These are phyloP conservation scores for Cataglyphis cursor DNA, from an alignment of 2,888 invertebrate species.

Conservation along the genomic window DNA sequence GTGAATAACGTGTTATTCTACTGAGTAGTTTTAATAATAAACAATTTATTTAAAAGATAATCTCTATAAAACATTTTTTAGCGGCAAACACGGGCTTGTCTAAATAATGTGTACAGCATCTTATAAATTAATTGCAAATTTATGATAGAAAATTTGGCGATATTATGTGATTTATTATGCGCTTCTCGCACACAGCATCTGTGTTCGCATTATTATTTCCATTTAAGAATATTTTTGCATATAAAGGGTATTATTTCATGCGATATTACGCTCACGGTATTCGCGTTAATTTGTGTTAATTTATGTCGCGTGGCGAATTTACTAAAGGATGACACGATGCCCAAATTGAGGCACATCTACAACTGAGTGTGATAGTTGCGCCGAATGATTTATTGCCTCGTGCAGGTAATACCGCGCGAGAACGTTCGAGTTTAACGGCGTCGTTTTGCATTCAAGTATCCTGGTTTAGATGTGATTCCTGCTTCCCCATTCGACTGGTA, in stretches of 20 bases:
- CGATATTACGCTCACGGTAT: slow-evolving; percentile 34
- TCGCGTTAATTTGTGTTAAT: slow-evolving; percentile 55
- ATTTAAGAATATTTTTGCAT: slow-evolving; percentile 23
- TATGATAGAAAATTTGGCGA: slow-evolving; percentile 31
- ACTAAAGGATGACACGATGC: slow-evolving; percentile 50
- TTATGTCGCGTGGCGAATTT: slow-evolving; percentile 52
- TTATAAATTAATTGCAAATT: slow-evolving; percentile 25
- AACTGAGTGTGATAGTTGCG: slow-evolving; percentile 48
- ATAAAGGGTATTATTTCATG: slow-evolving; percentile 17
- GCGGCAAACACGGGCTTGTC: neutral
- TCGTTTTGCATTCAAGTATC: slow-evolving; percentile 69
- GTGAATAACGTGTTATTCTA: slow-evolving; percentile 8
- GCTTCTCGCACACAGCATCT: slow-evolving; percentile 2
- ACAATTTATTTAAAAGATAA: slow-evolving; percentile 15
- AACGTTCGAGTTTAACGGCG: slow-evolving; percentile 45
- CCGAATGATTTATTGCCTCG: slow-evolving; percentile 33
- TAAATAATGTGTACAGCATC: neutral
- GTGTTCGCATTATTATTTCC: slow-evolving; percentile 9
- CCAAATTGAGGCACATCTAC: slow-evolving; percentile 50
- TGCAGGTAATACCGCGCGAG: slow-evolving; percentile 41
- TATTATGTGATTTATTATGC: slow-evolving; percentile 29
- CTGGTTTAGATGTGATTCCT: slow-evolving; percentile 73
- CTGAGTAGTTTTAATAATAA: neutral
- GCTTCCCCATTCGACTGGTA: slow-evolving; percentile 67
- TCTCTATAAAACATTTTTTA: slow-evolving; percentile 8